Percentiles rank a stretch among this genome's conserved stretches.
phyloP scores from a whole-genome alignment of 2,113 vertebrate species.

The Callionymus lyra region DNA sequence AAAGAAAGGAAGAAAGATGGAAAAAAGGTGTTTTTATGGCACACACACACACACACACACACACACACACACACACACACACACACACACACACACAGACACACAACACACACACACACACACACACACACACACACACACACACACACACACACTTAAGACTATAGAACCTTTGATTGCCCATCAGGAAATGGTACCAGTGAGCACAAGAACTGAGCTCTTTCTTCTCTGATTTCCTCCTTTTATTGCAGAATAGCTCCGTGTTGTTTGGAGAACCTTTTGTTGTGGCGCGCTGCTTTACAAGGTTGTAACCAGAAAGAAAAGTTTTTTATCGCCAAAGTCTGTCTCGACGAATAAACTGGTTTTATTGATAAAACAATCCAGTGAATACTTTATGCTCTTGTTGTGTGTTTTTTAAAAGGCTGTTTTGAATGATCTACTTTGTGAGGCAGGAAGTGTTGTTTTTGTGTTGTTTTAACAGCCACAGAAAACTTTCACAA shows the following conservation, averaged over 20 bases:
- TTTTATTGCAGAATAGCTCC: conserved; percentile 33
- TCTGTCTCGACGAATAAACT: conserved; percentile 12
- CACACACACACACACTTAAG: conserved; percentile 6
- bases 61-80: neutral
- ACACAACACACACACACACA: neutral
- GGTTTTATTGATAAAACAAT: conserved; percentile 32
- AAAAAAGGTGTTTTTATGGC: conserved; percentile 16
- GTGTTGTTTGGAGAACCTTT: conserved; percentile 31
- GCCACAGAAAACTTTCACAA: no score
- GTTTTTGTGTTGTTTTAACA: conserved; percentile 1
- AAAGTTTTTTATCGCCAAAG: conserved; percentile 23
- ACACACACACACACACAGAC: neutral
- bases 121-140: neutral
- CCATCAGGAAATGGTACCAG: conserved; percentile 32
- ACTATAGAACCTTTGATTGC: conserved; percentile 35
- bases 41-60: neutral
- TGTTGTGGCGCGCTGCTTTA: conserved; percentile 41
- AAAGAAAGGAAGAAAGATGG: neutral
- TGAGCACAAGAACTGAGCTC: conserved; percentile 20
- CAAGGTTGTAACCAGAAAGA: conserved; percentile 26
- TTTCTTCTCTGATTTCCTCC: conserved; percentile 34
- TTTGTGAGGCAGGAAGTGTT: neutral
- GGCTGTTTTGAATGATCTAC: conserved; percentile 2
- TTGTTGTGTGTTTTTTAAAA: conserved; percentile 21
- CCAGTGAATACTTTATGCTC: conserved; percentile 28